Conservation (phyloP, 2,113 vertebrate genomes). For the Oreochromis niloticus region DNA sequence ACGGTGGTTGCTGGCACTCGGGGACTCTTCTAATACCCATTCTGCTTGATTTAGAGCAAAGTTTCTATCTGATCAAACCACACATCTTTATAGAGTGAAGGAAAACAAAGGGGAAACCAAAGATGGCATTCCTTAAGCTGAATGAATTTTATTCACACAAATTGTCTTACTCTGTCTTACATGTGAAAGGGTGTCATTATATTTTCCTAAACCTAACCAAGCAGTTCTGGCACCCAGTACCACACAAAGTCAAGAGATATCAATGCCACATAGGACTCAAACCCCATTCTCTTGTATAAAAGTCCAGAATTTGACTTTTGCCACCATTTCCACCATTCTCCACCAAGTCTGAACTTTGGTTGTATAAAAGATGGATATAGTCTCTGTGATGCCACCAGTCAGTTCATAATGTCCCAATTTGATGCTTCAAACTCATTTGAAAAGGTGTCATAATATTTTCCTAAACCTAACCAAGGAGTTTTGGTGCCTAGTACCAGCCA, state of each 20-base stretch:
- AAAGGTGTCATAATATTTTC: not conserved
- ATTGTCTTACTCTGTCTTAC: not conserved
- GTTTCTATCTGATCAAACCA: slow-evolving; percentile 5
- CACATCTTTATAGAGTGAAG: not conserved
- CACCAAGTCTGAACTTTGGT: not conserved
- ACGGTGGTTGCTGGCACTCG: slow-evolving; percentile 23
- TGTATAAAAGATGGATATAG: not conserved
- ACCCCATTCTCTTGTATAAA: not conserved
- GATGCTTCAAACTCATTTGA: not conserved
- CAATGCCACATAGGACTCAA: not conserved
- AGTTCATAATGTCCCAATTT: not conserved
- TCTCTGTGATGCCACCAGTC: not conserved
- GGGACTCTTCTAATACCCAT: slow-evolving; percentile 17
- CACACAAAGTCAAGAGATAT: not conserved
- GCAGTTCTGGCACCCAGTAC: not conserved
- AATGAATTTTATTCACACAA: not conserved
- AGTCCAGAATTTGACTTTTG: not conserved
- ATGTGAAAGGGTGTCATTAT: not conserved
- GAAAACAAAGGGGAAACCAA: not conserved
- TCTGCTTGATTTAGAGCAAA: not conserved
- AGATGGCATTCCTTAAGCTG: not conserved
- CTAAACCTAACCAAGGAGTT: not conserved
- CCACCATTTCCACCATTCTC: not conserved
- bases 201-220: not conserved
- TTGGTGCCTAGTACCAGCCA: not conserved